Conservation (phyloP, 2,113 vertebrate genomes). For the Cyanoliseus patagonus region DNA sequence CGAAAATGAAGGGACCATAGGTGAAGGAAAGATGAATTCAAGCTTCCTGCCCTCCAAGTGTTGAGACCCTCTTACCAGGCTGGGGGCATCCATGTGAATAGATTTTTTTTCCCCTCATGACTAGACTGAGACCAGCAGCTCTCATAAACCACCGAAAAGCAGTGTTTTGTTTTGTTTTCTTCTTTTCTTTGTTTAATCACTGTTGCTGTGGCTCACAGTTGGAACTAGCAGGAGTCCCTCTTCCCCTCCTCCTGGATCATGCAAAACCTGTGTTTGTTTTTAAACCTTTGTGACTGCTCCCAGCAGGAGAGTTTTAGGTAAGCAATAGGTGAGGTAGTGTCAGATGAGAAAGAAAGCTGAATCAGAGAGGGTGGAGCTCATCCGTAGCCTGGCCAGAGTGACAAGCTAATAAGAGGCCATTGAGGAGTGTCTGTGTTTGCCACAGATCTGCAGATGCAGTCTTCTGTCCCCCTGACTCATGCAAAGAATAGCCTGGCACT, state of each 20-base stretch:
- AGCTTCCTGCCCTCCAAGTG: not conserved
- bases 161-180: rapidly evolving
- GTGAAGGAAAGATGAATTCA: not conserved
- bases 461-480: not conserved
- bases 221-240: not conserved
- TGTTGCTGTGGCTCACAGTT: not conserved
- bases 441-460: not conserved
- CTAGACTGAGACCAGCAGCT: not conserved
- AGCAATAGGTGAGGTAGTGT: not conserved
- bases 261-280: not conserved
- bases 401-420: not conserved
- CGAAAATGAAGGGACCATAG: not conserved
- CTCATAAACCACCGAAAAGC: not conserved
- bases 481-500: not conserved
- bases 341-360: not conserved
- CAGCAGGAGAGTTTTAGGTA: not conserved
- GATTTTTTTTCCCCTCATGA: not conserved
- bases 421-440: not conserved
- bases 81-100: not conserved
- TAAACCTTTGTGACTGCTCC: not conserved
- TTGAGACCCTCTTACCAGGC: not conserved
- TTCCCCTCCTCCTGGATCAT: not conserved
- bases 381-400: not conserved
- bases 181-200: not conserved
- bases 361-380: not conserved